These are phyloP conservation scores for Dolichopus griseipennis DNA, from an alignment of 2,888 invertebrate species.

Conservation along the genomic window DNA sequence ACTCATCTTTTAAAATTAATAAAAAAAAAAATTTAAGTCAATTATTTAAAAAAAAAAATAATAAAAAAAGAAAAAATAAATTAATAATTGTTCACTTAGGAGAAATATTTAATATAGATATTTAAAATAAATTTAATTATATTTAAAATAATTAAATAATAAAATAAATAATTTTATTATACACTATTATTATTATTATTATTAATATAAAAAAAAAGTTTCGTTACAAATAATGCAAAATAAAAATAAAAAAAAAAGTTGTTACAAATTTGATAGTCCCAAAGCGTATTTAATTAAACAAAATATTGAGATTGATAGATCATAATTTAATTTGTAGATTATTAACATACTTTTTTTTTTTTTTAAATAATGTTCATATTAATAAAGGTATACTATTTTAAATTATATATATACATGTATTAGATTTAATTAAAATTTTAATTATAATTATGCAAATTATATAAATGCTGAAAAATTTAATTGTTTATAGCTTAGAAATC, in stretches of 20 bases:
- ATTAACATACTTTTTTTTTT: too few relatives aligned
- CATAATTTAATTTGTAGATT: not conserved
- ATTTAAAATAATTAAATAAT: not conserved
- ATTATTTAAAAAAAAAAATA: not conserved
- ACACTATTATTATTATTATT: not conserved
- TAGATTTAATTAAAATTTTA: too few relatives aligned
- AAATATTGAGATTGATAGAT: not conserved
- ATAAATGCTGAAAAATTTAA: too few relatives aligned
- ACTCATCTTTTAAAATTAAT: not conserved
- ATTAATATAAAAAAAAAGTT: not conserved
- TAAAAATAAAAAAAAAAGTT: not conserved
- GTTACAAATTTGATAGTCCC: slow-evolving; percentile 3
- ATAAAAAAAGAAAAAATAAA: not conserved
- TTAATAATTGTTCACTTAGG: not conserved
- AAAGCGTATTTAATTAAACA: not conserved
- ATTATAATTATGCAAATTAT: too few relatives aligned
- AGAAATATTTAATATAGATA: not conserved
- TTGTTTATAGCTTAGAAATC: too few relatives aligned
- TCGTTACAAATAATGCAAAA: not conserved
- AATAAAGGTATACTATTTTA: too few relatives aligned
- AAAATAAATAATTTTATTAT: not conserved
- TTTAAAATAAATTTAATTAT: not conserved
- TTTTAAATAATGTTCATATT: too few relatives aligned
- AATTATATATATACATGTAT: too few relatives aligned
- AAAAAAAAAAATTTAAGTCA: too few relatives aligned